Evolutionary conservation across 2,797 vertebrate species (phyloP).

Genomic region (Melanotaenia boesemani): DNA sequence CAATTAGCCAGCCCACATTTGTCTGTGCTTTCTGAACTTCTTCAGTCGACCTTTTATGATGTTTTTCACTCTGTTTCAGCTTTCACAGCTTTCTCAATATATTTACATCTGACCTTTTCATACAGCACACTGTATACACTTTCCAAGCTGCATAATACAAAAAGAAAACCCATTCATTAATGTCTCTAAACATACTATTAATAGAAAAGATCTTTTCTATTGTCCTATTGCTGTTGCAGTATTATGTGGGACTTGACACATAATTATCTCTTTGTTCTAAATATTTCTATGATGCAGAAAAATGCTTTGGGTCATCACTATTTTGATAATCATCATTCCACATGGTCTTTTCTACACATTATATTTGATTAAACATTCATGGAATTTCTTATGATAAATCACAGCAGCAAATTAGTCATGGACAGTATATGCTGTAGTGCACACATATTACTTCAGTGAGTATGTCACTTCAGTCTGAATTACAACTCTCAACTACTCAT

Average conservation of each 20-base stretch:
- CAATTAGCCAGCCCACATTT: slow-evolving; percentile 26
- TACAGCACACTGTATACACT: neutral
- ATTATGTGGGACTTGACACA: neutral
- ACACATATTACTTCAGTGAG: neutral
- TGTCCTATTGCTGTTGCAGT: neutral
- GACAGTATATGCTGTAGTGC: neutral
- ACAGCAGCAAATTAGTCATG: neutral
- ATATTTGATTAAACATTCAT: slow-evolving; percentile 64
- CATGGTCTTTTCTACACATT: slow-evolving; percentile 53
- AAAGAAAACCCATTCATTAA: slow-evolving; percentile 2
- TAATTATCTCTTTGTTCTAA: slow-evolving; percentile 3
- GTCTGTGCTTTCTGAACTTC: slow-evolving; percentile 21
- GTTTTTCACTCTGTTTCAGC: slow-evolving; percentile 30
- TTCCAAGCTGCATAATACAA: slow-evolving; percentile 1
- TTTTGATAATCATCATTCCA: slow-evolving; percentile 24
- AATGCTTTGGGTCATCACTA: slow-evolving; percentile 29
- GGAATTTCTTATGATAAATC: slow-evolving; percentile 56
- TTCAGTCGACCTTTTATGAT: slow-evolving; percentile 40
- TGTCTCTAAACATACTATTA: slow-evolving; percentile 3
- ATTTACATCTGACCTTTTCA: slow-evolving; percentile 45
- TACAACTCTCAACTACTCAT: too few species aligned
- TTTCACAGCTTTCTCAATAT: slow-evolving; percentile 20
- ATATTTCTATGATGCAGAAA: slow-evolving; percentile 3
- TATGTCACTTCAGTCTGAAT: neutral
- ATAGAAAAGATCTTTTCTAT: slow-evolving; percentile 1